Evolutionary conservation across 2,888 invertebrate genomes (phyloP), one percentile per base, ranked within the genome.

Genomic region (Corbicula japonica): DNA sequence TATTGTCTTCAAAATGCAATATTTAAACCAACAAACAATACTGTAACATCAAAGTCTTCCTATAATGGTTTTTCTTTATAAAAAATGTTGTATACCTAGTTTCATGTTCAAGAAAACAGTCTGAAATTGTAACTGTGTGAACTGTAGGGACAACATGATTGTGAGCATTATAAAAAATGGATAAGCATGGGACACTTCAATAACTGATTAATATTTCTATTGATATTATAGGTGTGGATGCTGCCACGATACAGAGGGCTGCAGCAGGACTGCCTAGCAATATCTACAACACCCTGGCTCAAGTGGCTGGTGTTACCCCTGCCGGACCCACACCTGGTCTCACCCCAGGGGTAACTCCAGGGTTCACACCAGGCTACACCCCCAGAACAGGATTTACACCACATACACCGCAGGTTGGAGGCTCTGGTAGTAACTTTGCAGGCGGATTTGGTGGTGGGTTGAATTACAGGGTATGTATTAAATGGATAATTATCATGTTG

Each of bases 261-360:
- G 96, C 96, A 8, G 95, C 96, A 73, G 96, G 95, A 88, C 94
- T 96, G 88, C 96, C 96, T 0, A 95, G 95, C 84, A 96, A 96
- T 89, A 95, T 96, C 95, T 94, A 96, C 88, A 96, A 96, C 91
- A 96, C 96, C 5, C 91, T 96, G 74, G 95, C 96, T 0, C 96
- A 96, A 90, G 96, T 96, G 23, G 96, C 96, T n/a, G 96, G 92
- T 35, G 94, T 95, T 85, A 96, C 96, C 0, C 96, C 96, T 0
- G 61, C 76, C 10, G 80, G 76, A 26, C 75, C 82, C 35, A 84
- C 84, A 3, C 87, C 86, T 6, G 76, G 84, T 15, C 61, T 83
- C 28, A 81, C 84, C 1, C 82, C 82, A 23, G 48, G 86, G 28
- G 71, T 82, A 23, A 85, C 86, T 1, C 85, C 87, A 0, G 85